Evolutionary conservation across 2,888 invertebrate species (phyloP), one percentile per base, ranked within the genome.

Genomic region (Odontocolon sp.): DNA sequence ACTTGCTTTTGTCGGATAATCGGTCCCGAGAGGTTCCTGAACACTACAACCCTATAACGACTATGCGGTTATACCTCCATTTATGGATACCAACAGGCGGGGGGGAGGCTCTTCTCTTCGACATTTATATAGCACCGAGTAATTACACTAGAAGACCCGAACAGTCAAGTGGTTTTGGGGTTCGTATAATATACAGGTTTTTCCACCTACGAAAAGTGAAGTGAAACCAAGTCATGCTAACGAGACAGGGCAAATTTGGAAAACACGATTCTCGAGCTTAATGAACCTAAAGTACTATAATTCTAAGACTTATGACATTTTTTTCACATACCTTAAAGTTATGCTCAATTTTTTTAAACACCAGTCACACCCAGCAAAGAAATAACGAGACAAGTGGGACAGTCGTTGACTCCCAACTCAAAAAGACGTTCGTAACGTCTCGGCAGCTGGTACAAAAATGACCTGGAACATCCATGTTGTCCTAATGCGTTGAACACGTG

Each of bases 371-470:
- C 18, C 31, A 59, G 18, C 33, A 57, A 45, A 45, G 26, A 31
- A 64, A 52, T 69, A 42, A 1, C 33, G 36, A 9, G 28, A 3
- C 16, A 14, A 26, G n/a, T n/a, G n/a, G n/a, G n/a, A 9, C 4
- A 21, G 38, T 38, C 14, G 50, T 38, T 21, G 1, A 33, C 47
- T 4, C 31, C 33, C 36, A 18, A 45, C 36, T 45, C 16, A 33
- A 50, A 14, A 42, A 23, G 45, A 64, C 42, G 75, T 18, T 64
- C 75, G 9, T 33, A 31, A 47, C 76, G 31, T 54, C 16, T 11
- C 21, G 61, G 54, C 70, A 71, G 70, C 70, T 76, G 70, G 70
- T 36, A 56, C 66, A 23, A 76, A 76, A 76, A 70, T 76, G 66
- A 70, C 70, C 66, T 38, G 70, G 23, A 26, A 11, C 40, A 33